Conservation (phyloP, 2,797 vertebrate genomes). For the Crotalus adamanteus region DNA sequence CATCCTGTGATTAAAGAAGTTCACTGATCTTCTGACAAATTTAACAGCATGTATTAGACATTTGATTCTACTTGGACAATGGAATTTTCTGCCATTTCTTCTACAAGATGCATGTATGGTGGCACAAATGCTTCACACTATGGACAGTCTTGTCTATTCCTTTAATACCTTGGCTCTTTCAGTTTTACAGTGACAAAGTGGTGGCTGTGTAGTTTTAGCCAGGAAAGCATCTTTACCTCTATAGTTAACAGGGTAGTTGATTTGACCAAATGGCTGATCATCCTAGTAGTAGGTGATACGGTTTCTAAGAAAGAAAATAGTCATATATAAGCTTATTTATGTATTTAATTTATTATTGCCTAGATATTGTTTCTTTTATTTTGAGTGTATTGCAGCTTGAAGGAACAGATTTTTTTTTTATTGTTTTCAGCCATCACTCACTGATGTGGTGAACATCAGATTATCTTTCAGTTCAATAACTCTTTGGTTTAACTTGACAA, state of each 20-base stretch:
- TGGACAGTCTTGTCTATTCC: constrained; percentile 15
- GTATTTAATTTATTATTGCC: not conserved
- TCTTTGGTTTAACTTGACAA: not conserved
- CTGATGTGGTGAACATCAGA: not conserved
- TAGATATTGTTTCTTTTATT: not conserved
- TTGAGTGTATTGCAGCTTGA: not conserved
- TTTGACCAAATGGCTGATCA: constrained; percentile 9
- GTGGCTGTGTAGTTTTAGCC: constrained; percentile 26
- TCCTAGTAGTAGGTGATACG: constrained; percentile 30
- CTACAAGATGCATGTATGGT: not conserved
- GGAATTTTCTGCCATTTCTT: constrained; percentile 28
- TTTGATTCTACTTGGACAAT: constrained; percentile 23
- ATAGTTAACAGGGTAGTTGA: constrained; percentile 24
- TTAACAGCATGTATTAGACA: constrained; percentile 6
- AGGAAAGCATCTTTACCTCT: constrained; percentile 39
- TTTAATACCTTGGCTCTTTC: constrained; percentile 17
- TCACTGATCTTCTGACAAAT: not conserved
- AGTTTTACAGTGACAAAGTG: constrained; percentile 16
- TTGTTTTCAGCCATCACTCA: not conserved
- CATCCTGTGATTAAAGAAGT: not conserved
- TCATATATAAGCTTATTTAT: not conserved
- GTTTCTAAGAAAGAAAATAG: not conserved
- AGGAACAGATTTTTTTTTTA: not conserved
- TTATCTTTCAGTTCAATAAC: not conserved
- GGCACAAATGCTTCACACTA: constrained; percentile 12